A percentile compares a stretch with the other conserved stretches of the same genome.
Conservation (phyloP, 2,888 invertebrate genomes). For the Lithophane ornitopus region DNA sequence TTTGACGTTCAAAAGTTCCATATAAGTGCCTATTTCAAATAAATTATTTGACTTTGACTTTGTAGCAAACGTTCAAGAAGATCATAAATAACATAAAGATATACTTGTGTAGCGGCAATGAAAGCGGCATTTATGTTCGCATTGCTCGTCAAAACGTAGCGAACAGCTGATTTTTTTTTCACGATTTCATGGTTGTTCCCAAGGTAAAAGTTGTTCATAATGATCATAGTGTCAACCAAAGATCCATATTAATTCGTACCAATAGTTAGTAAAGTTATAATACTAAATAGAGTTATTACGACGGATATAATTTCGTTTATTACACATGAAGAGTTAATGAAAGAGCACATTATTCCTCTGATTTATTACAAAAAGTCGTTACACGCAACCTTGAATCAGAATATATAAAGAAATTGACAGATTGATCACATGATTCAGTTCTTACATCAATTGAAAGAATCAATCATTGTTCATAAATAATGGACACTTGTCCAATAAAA, state of each 20-base stretch:
- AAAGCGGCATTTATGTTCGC: too few species aligned
- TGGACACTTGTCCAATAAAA: constrained; percentile 25
- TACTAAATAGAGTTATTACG: background rate
- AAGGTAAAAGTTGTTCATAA: too few species aligned
- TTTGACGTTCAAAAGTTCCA: too few species aligned
- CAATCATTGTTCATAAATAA: constrained; percentile 8
- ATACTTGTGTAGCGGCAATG: background rate
- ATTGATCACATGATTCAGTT: constrained; percentile 24
- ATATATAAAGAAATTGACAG: constrained; percentile 9
- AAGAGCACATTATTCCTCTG: too few species aligned
- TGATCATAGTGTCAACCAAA: background rate
- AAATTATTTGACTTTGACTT: too few species aligned
- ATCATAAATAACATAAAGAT: background rate
- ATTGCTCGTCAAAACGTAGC: too few species aligned
- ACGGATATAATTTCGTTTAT: background rate
- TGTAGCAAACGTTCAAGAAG: background rate
- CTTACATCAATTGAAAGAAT: constrained; percentile 25
- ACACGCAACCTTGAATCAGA: background rate
- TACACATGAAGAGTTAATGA: background rate
- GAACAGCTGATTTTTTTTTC: too few species aligned
- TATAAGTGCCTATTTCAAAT: too few species aligned
- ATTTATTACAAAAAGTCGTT: constrained; percentile 17
- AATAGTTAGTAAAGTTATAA: background rate
- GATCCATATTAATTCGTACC: background rate
- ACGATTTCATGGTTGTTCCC: too few species aligned